Base-by-base conservation (phyloP, 2,888 invertebrate genomes). In the Leptogaster cylindrica region DNA sequence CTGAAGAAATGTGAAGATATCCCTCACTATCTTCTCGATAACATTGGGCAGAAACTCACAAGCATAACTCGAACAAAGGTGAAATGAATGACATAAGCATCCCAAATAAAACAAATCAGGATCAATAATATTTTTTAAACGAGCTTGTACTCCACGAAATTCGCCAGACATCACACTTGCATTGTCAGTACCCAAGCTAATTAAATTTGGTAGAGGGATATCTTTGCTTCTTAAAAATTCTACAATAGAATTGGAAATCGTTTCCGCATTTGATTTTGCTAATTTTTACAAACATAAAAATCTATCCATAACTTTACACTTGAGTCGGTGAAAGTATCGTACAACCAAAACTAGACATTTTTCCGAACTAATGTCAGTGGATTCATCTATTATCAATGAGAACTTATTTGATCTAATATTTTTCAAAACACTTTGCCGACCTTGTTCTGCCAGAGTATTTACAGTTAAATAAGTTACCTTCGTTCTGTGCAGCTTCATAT, bases 301-400 rank as follows among this genome's bases (percentile, higher is more conserved):
- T 20, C 55, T 39, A 41, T 44, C 58, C 31, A n/a, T n/a, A n/a
- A n/a, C n/a, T n/a, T n/a, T n/a, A n/a, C n/a, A n/a, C n/a, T n/a
- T n/a, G n/a, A n/a, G n/a, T n/a, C n/a, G n/a, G 58, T 66, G 55
- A 55, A 66, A 66, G 46, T 46, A 55, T 10, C 66, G 27, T 6
- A 12, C 41, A 7, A 66, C 66, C 14, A 66, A 39, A 23, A 16
- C 55, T 10, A 66, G 44, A 12, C 55, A 55, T n/a, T 55, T 66
- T 8, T 5, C 23, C 10, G 23, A 31, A n/a, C 50, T 25, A 16
- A 65, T 33, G 12, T 65, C 65, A 10, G 65, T 51, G 5, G 52
- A 41, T 39, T 65, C 51, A n/a, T 65, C 65, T 1, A 52, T 18
- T 2, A 65, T 65, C 6, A 65, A 8, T 7, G 65, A 65, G 46